phyloP scores from a whole-genome alignment of 2,888 invertebrate genomes.

The Agrotis exclamationis region DNA sequence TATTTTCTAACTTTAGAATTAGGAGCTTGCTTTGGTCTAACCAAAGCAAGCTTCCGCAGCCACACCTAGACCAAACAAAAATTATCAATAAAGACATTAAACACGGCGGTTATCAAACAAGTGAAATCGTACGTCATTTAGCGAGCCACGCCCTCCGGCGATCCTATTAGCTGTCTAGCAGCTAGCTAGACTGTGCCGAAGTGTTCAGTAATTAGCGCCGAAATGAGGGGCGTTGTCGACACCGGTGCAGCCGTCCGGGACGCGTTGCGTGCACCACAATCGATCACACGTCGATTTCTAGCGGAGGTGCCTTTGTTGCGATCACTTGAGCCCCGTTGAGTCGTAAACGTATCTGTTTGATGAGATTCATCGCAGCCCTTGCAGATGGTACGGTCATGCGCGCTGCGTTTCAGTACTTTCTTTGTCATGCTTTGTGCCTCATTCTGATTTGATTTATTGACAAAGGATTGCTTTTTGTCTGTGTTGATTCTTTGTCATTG shows the following conservation, averaged over 20 bases:
- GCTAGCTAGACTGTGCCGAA: constrained; percentile 16
- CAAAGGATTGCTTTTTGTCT: background rate
- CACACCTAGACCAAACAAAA: constrained; percentile 4
- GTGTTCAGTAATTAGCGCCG: constrained; percentile 42
- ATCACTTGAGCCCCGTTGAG: background rate
- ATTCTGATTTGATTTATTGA: constrained; percentile 14
- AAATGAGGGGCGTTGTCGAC: constrained; percentile 51
- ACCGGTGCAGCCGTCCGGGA: constrained; percentile 45
- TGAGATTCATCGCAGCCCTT: constrained; percentile 24
- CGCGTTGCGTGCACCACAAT: constrained; percentile 58
- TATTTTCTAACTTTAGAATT: constrained; percentile 32
- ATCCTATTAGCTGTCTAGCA: constrained; percentile 29
- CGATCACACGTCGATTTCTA: constrained; percentile 58
- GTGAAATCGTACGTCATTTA: constrained; percentile 32
- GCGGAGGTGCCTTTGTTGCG: constrained; percentile 32
- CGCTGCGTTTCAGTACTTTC: constrained; percentile 16
- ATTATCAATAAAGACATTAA: constrained; percentile 22
- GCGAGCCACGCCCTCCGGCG: constrained; percentile 53
- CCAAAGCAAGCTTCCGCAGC: background rate
- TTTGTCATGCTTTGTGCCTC: constrained; percentile 2
- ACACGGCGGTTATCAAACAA: constrained; percentile 10
- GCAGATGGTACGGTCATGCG: constrained; percentile 30
- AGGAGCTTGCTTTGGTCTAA: background rate
- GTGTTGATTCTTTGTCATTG: background rate
- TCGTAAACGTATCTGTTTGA: background rate